A percentile compares a stretch with the other conserved stretches of the same genome.
Evolutionary conservation across 2,113 vertebrate genomes (phyloP).

Genomic region (Neotragus pygmaeus): DNA sequence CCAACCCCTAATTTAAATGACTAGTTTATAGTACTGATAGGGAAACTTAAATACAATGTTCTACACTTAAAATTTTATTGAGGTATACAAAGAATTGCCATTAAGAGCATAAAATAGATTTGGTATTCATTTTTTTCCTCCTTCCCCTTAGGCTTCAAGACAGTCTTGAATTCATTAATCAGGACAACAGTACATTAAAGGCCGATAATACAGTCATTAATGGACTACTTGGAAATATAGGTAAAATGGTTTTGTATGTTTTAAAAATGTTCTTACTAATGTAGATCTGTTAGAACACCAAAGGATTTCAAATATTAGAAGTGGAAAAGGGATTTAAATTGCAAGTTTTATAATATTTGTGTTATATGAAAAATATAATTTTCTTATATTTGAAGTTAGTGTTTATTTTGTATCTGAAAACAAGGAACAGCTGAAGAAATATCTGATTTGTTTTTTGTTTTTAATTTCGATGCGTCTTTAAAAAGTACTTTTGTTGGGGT

Average conservation of each 20-base stretch:
- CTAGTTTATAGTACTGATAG: neutral
- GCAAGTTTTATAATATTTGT: neutral
- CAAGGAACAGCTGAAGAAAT: neutral
- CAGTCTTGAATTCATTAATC: slow-evolving; percentile 97
- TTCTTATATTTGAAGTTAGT: neutral
- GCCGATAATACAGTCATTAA: slow-evolving; percentile 91
- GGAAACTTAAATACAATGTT: neutral
- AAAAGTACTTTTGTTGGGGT: neutral
- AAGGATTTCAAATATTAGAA: slow-evolving; percentile 34
- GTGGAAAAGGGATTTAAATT: slow-evolving; percentile 22
- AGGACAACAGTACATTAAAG: slow-evolving; percentile 89
- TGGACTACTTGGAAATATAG: slow-evolving; percentile 94
- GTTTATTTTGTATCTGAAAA: slow-evolving; percentile 39
- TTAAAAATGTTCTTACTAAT: slow-evolving; percentile 26
- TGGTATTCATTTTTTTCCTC: slow-evolving; percentile 23
- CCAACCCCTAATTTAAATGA: neutral
- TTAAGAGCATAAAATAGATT: slow-evolving; percentile 4
- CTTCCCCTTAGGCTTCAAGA: slow-evolving; percentile 89
- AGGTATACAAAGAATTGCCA: neutral
- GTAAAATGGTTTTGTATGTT: slow-evolving; percentile 81
- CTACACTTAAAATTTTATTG: neutral
- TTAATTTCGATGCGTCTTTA: slow-evolving; percentile 11
- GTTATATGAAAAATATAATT: slow-evolving; percentile 26
- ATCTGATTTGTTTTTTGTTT: slow-evolving; percentile 15
- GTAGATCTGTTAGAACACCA: neutral